phyloP scores from a whole-genome alignment of 2,797 vertebrate genomes.

The Furcifer pardalis region DNA sequence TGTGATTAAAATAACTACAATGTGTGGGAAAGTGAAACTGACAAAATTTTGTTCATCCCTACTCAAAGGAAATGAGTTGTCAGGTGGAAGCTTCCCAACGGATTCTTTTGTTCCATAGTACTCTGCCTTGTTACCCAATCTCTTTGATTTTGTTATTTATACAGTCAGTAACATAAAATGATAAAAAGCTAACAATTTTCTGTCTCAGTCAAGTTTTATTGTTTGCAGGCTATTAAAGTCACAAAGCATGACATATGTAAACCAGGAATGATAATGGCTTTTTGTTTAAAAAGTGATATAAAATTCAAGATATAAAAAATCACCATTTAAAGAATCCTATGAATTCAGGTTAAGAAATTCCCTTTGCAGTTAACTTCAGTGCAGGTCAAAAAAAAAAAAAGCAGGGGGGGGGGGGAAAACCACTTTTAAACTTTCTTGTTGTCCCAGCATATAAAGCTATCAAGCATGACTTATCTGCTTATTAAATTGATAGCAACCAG shows the following conservation, averaged over 20 bases:
- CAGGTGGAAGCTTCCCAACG: neutral
- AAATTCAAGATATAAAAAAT: neutral
- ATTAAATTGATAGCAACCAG: too few species aligned
- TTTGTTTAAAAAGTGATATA: neutral
- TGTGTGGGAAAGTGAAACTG: neutral
- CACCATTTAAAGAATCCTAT: neutral
- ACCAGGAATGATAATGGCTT: neutral
- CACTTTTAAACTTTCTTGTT: neutral
- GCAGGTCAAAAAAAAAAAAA: too few species aligned
- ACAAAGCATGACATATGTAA: neutral
- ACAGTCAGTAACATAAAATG: neutral
- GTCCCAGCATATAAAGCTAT: neutral
- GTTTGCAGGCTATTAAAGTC: neutral
- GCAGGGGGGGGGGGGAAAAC: too few species aligned
- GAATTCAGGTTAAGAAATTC: neutral
- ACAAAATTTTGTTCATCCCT: neutral
- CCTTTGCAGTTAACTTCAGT: neutral
- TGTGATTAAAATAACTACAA: neutral
- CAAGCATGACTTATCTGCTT: neutral
- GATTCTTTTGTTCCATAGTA: neutral
- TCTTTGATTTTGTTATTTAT: neutral
- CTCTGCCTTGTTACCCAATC: neutral
- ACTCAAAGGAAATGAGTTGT: neutral
- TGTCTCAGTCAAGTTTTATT: neutral
- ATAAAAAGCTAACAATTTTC: neutral